Base-by-base conservation (phyloP, 2,888 invertebrate genomes). In the Rhorus exstirpatorius region DNA sequence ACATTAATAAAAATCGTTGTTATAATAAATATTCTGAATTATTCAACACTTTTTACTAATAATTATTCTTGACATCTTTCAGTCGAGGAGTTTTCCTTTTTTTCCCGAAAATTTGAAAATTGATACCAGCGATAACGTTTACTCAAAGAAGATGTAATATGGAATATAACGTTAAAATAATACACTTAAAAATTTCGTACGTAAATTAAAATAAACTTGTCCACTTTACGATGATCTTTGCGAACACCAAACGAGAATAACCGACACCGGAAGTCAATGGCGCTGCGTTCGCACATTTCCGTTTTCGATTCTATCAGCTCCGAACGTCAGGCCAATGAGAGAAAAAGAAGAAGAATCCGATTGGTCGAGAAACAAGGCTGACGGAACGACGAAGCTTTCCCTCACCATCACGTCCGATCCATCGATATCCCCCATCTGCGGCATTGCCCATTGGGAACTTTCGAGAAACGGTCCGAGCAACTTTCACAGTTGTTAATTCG, bases 361-460 rank as follows among this genome's bases (percentile, higher is more conserved):
- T 78, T 72, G 81, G 67, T 41, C 67, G 12, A 67, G 70, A 58
- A 51, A 41, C 41, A 19, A 65, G 63, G 44, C 72, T 71, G 68
- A 76, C 49, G 74, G 72, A 65, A 68, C 58, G 49, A 44, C 35
- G 49, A 26, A n/a, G n/a, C n/a, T 14, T 53, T 83, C 72, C 46
- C 55, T 24, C 87, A 74, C 81, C 31, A 31, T n/a, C 85, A 49
- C 78, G 72, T 77, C 65, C 79, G 83, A n/a, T n/a, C n/a, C n/a
- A 79, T 79, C 77, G 88, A 87, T 88, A 86, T 89, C 87, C 89
- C 71, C 78, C 81, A 81, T 81, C n/a, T 81, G 74, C 67, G 81
- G 81, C 81, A 90, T 88, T 88, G 86, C 85, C 86, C 86, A 84
- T 82, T 85, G 86, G 85, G 90, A 90, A 90, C 87, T 89, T 90